A percentile compares a stretch with the other conserved stretches of the same genome.
These are phyloP conservation scores for Ictalurus punctatus DNA, from an alignment of 2,113 vertebrate species.

Conservation along the genomic window DNA sequence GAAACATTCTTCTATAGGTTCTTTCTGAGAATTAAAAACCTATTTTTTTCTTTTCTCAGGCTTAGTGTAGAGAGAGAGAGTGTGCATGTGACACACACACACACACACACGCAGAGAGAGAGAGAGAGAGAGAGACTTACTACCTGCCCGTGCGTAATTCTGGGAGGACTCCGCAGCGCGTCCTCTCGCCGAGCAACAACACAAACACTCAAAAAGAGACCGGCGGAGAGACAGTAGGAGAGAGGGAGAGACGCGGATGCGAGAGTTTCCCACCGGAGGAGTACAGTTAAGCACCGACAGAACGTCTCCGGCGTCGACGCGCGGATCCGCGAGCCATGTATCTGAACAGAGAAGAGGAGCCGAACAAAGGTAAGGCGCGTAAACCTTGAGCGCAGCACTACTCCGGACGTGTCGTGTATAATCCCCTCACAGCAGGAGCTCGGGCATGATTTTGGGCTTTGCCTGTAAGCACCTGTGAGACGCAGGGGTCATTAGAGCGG, in stretches of 20 bases:
- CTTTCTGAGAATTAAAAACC: neutral
- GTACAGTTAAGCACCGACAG: slow-evolving; percentile 53
- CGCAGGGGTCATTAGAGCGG: neutral
- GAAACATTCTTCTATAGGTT: neutral
- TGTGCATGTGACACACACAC: neutral
- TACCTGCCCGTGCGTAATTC: slow-evolving; percentile 67
- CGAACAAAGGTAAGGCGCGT: slow-evolving; percentile 73
- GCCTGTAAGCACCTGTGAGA: slow-evolving; percentile 39
- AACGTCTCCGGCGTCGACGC: slow-evolving; percentile 45
- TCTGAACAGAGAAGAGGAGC: slow-evolving; percentile 78
- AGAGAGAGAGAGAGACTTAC: slow-evolving; percentile 48
- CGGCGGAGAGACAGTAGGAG: slow-evolving; percentile 39
- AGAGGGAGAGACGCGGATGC: slow-evolving; percentile 59
- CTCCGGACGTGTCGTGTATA: neutral
- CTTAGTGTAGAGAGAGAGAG: neutral
- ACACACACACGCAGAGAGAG: neutral
- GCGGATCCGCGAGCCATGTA: slow-evolving; percentile 75
- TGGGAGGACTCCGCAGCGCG: slow-evolving; percentile 71
- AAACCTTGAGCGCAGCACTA: neutral
- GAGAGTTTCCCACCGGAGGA: slow-evolving; percentile 64
- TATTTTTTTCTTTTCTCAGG: neutral
- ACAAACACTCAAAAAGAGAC: slow-evolving; percentile 68
- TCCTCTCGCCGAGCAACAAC: slow-evolving; percentile 68
- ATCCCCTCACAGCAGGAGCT: neutral
- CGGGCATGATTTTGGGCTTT: slow-evolving; percentile 30